Evolutionary conservation across 2,797 vertebrate species (phyloP), one percentile per base, ranked within the genome.

Genomic region (Epinephelus coioides): DNA sequence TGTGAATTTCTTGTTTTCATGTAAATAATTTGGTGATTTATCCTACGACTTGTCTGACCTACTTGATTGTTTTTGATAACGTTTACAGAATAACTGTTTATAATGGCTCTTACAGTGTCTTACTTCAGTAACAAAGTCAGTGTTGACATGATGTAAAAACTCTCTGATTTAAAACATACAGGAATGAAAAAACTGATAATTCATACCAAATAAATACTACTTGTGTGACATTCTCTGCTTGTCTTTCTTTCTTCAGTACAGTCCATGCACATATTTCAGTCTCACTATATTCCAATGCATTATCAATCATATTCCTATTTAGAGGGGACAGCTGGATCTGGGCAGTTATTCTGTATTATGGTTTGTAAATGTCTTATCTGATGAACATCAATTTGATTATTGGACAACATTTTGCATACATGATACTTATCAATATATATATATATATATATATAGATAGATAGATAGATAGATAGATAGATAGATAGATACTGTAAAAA

Each of bases 201-300:
- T 82, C 70, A 63, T 82, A 89, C 83, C 85, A 89, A 94, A 93
- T 93, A 93, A 93, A 93, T 70, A 64, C 56, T 44, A 67, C 73
- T 64, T 79, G 76, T 85, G 78, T 78, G 80, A 84, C 12, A 10
- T 59, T 40, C 5, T 43, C 15, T 59, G 25, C 23, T 74, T 67
- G 40, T 53, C 15, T 73, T 4, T 25, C 2, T 46, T 34, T 54
- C 3, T 62, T 68, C 11, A 34, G 6, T 34, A 34, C 6, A 8
- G 34, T 1, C 34, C 7, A 34, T 34, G 7, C 6, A 1, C 34
- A 34, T 7, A 34, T 34, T 34, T 34, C 7, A 34, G 8, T 34
- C 2, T 34, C 34, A 34, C 34, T 34, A 8, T 6, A 30, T 30
- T 30, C 27, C 27, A 30, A 6, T 30, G 27, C 27, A 30, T 34